Base-by-base conservation (phyloP, 2,888 invertebrate genomes). In the Drosophila atroscutellata region DNA sequence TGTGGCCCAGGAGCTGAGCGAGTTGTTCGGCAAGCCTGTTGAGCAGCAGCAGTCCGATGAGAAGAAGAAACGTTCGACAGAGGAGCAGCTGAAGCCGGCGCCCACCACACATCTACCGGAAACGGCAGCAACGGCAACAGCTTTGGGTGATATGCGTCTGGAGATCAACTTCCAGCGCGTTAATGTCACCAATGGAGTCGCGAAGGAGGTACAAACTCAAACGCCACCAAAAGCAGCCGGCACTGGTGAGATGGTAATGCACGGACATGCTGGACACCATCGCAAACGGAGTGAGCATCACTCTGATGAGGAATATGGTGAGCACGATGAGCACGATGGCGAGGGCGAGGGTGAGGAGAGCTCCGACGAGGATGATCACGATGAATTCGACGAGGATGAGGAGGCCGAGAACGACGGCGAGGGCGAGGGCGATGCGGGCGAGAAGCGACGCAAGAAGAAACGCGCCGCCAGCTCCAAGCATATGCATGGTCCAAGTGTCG, bases 1-100 rank as follows among this genome's bases (percentile, higher is more conserved):
- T 91, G 95, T 96, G 15, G 95, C 95, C 34, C 94, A 95, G 90
- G 96, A 96, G 84, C 92, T 96, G 49, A 95, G 95, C 49, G 95
- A 95, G 89, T 94, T 96, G 70, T 96, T 96, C 89, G 84, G 88
- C 62, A 88, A 83, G 26, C 77, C 88, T 1, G 36, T 54, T 0
- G 73, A 75, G 0, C 58, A 72, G 5, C 71, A 79, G 15, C 93
- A 94, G 52, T 71, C 93, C 42, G 94, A 94, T 26, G 91, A 92
- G 83, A 94, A 93, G 37, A 95, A 94, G 26, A 95, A 95, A 87
- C 93, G 95, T 51, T 92, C 94, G 15, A 87, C 90, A 2, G 89
- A 90, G 63, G 89, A 84, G 26, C 77, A 85, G 58, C 45, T 76
- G 2, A 78, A 77, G 34, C 7, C 68, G 3, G 42, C 70, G 2